Percentiles rank a stretch among this genome's conserved stretches.
Evolutionary conservation across 2,113 vertebrate genomes (phyloP).

Genomic region (Cairina moschata): DNA sequence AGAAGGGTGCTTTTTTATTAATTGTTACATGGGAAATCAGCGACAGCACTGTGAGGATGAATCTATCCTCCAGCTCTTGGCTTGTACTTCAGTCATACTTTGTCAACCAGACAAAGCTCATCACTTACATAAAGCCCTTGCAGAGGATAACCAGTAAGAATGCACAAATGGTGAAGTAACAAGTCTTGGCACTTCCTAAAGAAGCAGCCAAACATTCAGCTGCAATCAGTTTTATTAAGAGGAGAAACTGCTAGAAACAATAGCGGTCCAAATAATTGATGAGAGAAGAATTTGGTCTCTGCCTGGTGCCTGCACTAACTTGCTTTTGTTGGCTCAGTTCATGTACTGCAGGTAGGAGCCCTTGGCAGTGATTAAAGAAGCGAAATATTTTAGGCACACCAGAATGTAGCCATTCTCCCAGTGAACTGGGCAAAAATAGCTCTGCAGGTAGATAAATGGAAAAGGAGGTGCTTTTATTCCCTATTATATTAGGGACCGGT

Average conservation of each 20-base stretch:
- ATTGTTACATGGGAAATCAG: neutral
- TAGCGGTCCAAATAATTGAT: constrained; percentile 22
- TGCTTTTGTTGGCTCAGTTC: neutral
- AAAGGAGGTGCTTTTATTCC: neutral
- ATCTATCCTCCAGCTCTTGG: constrained; percentile 9
- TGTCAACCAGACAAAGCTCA: constrained; percentile 47
- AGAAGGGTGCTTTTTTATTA: neutral
- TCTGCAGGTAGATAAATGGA: neutral
- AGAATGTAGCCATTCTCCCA: neutral
- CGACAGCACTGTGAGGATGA: neutral
- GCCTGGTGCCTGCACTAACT: constrained; percentile 4
- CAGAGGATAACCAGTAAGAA: neutral
- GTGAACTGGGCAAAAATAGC: constrained; percentile 11
- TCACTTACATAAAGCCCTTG: neutral
- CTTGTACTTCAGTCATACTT: constrained; percentile 17
- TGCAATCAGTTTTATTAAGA: constrained; percentile 43
- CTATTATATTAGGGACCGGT: neutral
- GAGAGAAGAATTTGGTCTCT: constrained; percentile 12
- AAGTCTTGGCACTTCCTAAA: constrained; percentile 15
- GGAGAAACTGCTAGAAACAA: constrained; percentile 23
- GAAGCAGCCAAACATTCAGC: neutral
- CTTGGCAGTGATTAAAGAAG: constrained; percentile 10
- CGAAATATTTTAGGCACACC: constrained; percentile 33
- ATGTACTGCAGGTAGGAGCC: constrained; percentile 23
- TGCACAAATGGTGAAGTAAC: constrained; percentile 42